phyloP scores from a whole-genome alignment of 2,888 invertebrate genomes.

The Brenthis hecate region DNA sequence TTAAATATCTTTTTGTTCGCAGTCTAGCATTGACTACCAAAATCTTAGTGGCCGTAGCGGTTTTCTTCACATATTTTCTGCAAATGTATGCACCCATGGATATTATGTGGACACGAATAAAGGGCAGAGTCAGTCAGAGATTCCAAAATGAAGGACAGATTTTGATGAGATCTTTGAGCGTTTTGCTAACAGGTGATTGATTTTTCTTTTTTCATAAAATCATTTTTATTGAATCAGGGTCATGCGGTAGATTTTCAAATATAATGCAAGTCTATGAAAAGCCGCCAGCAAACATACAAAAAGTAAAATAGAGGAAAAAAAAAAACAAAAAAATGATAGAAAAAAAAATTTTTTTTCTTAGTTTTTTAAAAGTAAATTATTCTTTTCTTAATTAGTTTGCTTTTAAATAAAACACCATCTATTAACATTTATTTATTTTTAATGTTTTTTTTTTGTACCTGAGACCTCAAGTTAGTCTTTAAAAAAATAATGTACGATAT shows the following conservation, averaged over 20 bases:
- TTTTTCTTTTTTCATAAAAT: slow-evolving; percentile 22
- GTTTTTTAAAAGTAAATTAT: too few species aligned
- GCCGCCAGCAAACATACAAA: too few species aligned
- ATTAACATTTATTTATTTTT: background rate
- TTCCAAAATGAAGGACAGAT: slow-evolving; percentile 79
- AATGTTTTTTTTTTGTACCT: too few species aligned
- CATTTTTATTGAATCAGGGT: too few species aligned
- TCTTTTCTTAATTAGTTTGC: too few species aligned
- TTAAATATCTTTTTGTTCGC: slow-evolving; percentile 46
- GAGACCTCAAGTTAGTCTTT: too few species aligned
- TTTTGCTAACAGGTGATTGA: slow-evolving; percentile 66
- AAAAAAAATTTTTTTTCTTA: too few species aligned
- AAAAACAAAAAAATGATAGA: too few species aligned
- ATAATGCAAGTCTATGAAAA: too few species aligned
- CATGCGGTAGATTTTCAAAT: too few species aligned
- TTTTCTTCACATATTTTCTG: slow-evolving; percentile 95
- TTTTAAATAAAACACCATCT: background rate
- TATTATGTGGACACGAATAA: slow-evolving; percentile 90
- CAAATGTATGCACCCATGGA: slow-evolving; percentile 97
- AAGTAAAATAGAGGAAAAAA: too few species aligned
- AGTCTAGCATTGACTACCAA: slow-evolving; percentile 90
- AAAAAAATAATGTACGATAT: slow-evolving; percentile 13
- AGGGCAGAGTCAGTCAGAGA: slow-evolving; percentile 59
- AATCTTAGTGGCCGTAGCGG: slow-evolving; percentile 91
- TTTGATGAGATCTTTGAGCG: slow-evolving; percentile 70